Evolutionary conservation across 2,888 invertebrate species (phyloP).

Genomic region (Hylaea fasciaria): DNA sequence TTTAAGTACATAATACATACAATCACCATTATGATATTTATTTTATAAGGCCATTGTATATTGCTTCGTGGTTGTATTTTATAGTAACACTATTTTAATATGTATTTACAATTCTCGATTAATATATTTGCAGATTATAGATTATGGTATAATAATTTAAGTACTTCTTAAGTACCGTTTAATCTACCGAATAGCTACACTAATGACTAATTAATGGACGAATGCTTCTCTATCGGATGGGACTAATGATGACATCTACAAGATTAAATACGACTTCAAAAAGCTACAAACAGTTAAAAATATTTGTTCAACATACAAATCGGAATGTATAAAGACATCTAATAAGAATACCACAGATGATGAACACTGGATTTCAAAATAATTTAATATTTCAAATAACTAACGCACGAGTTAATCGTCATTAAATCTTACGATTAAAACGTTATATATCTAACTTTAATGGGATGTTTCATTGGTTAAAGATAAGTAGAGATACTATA

Average conservation of each 20-base stretch:
- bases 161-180: slow-evolving; percentile 77
- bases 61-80: slow-evolving; percentile 61
- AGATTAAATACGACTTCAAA: slow-evolving; percentile 54
- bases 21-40: slow-evolving; percentile 53
- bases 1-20: slow-evolving; percentile 56
- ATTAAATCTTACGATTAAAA: slow-evolving; percentile 5
- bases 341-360: slow-evolving; percentile 63
- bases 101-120: slow-evolving; percentile 12
- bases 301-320: slow-evolving; percentile 43
- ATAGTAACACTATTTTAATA: not conserved
- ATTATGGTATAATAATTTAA: slow-evolving; percentile 51
- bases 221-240: slow-evolving; percentile 75
- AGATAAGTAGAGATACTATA: not conserved
- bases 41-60: slow-evolving; percentile 71
- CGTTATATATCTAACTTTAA: not conserved
- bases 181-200: slow-evolving; percentile 61
- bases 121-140: slow-evolving; percentile 39
- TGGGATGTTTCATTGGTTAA: not conserved
- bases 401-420: not conserved
- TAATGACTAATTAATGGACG: slow-evolving; percentile 84
- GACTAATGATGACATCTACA: slow-evolving; percentile 51
- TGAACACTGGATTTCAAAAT: slow-evolving; percentile 62
- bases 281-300: slow-evolving; percentile 44
- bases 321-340: slow-evolving; percentile 62
- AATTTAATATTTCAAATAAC: slow-evolving; percentile 16